Evolutionary conservation across 2,113 vertebrate genomes (phyloP).

Genomic region (Tenrec ecaudatus): DNA sequence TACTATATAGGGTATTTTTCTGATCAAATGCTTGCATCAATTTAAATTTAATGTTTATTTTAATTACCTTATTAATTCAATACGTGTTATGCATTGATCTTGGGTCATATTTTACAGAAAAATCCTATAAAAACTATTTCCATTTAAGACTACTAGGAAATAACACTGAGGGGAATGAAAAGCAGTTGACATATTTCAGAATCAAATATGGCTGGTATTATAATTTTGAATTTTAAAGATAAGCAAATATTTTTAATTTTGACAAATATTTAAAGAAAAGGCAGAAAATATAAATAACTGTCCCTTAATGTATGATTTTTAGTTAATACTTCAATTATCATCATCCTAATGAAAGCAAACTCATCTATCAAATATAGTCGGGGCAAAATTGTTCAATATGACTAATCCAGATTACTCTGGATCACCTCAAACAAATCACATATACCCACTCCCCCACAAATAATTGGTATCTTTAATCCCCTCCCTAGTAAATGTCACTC

Average conservation of each 20-base stretch:
- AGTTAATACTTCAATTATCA: neutral
- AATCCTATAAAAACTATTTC: neutral
- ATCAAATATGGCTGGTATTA: neutral
- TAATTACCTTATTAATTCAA: neutral
- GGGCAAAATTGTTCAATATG: neutral
- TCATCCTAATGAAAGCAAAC: neutral
- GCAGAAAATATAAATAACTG: neutral
- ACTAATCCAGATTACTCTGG: neutral
- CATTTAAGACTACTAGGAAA: neutral
- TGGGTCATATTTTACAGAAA: neutral
- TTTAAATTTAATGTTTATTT: neutral
- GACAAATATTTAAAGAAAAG: conserved; percentile 9
- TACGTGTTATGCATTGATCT: neutral
- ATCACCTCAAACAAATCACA: neutral
- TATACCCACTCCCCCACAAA: neutral
- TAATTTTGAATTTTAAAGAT: conserved; percentile 10
- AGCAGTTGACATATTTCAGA: neutral
- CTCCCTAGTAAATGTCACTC: conserved; percentile 23
- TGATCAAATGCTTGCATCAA: neutral
- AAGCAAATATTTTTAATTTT: neutral
- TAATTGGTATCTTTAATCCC: neutral
- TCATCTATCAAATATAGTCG: neutral
- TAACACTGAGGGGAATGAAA: neutral
- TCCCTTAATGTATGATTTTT: conserved; percentile 1
- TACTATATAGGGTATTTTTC: neutral